phyloP scores from a whole-genome alignment of 2,113 vertebrate species.

The Oncorhynchus clarkii region DNA sequence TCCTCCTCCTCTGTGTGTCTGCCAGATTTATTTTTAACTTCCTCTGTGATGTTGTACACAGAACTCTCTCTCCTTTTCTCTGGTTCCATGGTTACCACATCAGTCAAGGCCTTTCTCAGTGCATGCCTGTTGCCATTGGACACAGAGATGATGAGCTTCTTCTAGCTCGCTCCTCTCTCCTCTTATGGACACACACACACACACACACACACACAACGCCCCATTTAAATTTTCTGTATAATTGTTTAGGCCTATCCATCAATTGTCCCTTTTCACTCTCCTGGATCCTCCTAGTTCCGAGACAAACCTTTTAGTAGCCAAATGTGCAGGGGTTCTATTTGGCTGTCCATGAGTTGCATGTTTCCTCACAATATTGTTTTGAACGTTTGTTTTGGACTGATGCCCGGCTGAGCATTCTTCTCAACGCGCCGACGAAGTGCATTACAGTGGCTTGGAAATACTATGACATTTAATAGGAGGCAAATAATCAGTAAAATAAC shows the following conservation, averaged over 20 bases:
- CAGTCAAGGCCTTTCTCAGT: background rate
- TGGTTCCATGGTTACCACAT: background rate
- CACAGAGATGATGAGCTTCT: background rate
- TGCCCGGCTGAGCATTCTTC: no score
- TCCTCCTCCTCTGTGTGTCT: background rate
- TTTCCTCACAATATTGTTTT: no score
- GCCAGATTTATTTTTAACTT: background rate
- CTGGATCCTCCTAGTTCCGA: no score
- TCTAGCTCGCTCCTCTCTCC: background rate
- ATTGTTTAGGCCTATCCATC: background rate
- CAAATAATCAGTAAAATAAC: no score
- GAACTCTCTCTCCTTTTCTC: background rate
- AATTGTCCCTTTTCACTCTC: no score
- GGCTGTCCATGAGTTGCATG: conserved; percentile 1
- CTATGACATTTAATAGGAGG: no score
- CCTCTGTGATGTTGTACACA: background rate
- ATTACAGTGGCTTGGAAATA: no score
- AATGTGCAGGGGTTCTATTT: no score
- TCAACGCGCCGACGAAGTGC: no score
- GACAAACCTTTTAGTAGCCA: no score
- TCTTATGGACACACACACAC: background rate
- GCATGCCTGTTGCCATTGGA: background rate
- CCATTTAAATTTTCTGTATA: conserved; percentile 25
- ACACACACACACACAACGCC: background rate
- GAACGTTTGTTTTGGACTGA: no score